Evolutionary conservation across 1,140 invertebrate species (phyloP).

Genomic region (Micrasema longulum): DNA sequence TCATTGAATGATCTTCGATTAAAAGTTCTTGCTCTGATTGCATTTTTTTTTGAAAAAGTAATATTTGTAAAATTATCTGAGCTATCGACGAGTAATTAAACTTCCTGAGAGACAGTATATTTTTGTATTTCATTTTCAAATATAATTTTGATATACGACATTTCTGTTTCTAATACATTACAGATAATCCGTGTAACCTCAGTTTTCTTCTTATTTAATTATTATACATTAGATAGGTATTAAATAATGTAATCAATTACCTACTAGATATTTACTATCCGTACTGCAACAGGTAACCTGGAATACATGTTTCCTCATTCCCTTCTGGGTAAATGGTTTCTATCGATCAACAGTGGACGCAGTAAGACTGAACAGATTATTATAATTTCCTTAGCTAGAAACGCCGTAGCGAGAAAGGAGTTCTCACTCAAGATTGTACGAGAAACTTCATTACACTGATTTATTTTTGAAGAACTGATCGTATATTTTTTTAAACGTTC

Average conservation of each 20-base stretch:
- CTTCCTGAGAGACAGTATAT: conserved; percentile 29
- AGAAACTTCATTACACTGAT: background rate
- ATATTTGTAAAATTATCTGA: no score
- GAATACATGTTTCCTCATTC: background rate
- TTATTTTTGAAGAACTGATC: conserved; percentile 37
- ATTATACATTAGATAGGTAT: conserved; percentile 44
- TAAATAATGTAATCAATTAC: conserved; percentile 43
- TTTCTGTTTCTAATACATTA: conserved; percentile 20
- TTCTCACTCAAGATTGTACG: background rate
- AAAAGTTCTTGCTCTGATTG: no score
- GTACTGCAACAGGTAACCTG: conserved; percentile 26
- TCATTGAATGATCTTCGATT: no score
- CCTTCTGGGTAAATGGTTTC: conserved; percentile 24
- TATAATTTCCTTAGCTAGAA: conserved; percentile 39
- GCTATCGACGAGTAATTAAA: conserved; percentile 3
- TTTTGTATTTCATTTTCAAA: conserved; percentile 40
- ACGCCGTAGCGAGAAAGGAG: background rate
- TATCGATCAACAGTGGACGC: conserved; percentile 47
- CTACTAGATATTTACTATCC: conserved; percentile 29
- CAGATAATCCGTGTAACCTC: conserved; percentile 29
- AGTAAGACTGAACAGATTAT: conserved; percentile 52
- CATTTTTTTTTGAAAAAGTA: no score
- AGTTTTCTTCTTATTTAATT: conserved; percentile 14
- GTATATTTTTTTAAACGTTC: conserved; percentile 28
- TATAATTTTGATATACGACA: conserved; percentile 34